Evolutionary conservation across 2,113 vertebrate species (phyloP), one percentile per base, ranked within the genome.

Genomic region (Nycticryphes semicollaris): DNA sequence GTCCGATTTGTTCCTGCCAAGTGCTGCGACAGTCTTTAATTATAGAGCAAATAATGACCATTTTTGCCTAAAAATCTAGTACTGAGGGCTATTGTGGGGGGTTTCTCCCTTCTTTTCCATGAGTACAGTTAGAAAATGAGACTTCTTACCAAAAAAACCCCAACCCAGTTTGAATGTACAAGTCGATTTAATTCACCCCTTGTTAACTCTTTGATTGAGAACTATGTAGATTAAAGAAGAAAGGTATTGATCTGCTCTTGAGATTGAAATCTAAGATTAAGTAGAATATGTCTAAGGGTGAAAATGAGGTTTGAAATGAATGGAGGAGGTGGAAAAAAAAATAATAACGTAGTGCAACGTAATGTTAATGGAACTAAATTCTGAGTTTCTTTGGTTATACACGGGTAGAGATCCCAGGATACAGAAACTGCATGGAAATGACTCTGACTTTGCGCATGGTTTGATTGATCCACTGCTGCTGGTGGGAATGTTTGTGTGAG

Each of bases 131-230:
- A 93, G 92, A 77, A 89, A 93, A 89, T 75, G 81, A 75, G 90
- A 78, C 73, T 47, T 41, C 87, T 81, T 74, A 72, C 62, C 27
- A 33, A n/a, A 79, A 94, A 92, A 54, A n/a, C 78, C 17, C 18
- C 17, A 47, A 35, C 60, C 63, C 87, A 75, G 31, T 96, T 70
- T 94, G 91, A 94, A 35, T 19, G 53, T 82, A 10, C 30, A 35
- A 83, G 91, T 94, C 63, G 31, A 94, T 96, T 89, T 62, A 53
- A 35, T 96, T 96, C 97, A 89, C 94, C 92, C 90, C 95, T 94
- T 59, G 94, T 96, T 97, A 96, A 89, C 81, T 97, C 62, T 91
- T 93, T 94, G 94, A 95, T 94, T 89, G 96, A 89, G 96, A 91
- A 77, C 91, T 96, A 37, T 93, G 93, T 78, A 81, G 88, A 92